Evolutionary conservation across 2,113 vertebrate genomes (phyloP).

Genomic region (Chelonoidis abingdonii): DNA sequence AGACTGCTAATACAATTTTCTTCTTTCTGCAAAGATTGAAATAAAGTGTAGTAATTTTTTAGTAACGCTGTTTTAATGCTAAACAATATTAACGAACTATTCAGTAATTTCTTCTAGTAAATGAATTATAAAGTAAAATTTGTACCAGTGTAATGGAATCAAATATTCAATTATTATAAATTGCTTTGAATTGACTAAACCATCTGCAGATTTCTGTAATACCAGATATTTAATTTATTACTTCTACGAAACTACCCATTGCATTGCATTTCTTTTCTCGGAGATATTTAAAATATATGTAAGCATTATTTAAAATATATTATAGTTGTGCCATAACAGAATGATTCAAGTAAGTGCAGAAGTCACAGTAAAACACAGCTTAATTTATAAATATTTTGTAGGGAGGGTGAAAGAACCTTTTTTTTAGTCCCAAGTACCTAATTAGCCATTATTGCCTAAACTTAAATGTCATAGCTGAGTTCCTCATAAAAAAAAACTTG

Average conservation of each 20-base stretch:
- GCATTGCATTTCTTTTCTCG: not conserved
- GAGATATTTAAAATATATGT: not conserved
- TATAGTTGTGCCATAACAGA: not conserved
- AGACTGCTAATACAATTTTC: not conserved
- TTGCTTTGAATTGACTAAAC: not conserved
- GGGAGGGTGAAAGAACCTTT: not conserved
- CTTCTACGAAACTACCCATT: not conserved
- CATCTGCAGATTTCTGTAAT: not conserved
- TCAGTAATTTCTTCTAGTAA: not conserved
- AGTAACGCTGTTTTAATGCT: not conserved
- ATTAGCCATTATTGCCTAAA: not conserved
- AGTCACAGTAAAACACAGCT: not conserved
- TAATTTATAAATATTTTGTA: not conserved
- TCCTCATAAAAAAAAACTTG: not conserved
- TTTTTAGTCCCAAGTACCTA: not conserved
- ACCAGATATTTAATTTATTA: not conserved
- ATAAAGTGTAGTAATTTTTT: not conserved
- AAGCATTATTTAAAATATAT: not conserved
- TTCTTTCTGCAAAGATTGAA: not conserved
- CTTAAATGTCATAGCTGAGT: not conserved
- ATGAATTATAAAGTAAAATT: not conserved
- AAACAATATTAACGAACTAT: not conserved
- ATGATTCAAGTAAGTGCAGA: not conserved
- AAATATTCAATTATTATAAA: not conserved
- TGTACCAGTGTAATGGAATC: not conserved